Evolutionary conservation across 2,888 invertebrate species (phyloP), one percentile per base, ranked within the genome.

Genomic region (Cerastoderma edule): DNA sequence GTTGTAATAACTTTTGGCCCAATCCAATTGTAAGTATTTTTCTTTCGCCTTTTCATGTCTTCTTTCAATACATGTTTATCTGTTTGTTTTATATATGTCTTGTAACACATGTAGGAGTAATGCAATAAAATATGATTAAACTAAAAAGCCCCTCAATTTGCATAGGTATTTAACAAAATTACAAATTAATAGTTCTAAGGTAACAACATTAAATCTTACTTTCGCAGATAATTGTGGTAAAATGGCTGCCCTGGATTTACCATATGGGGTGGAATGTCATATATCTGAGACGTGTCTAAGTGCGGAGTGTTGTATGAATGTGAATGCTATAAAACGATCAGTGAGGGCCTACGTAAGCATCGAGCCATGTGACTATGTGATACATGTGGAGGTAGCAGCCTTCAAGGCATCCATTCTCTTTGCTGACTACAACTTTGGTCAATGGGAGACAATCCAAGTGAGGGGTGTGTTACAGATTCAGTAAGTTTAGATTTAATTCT

Each of bases 251-350:
- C 33, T 60, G 2, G 22, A 22, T 19, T 27, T 60, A 13, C 60
- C 60, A 19, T 60, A 27, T 39, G 60, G 60, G 13, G 33, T 33
- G 13, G 60, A 60, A 39, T 60, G 60, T 32, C 35, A 39, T 19
- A 28, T 60, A 4, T 35, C 39, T 35, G 60, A 39, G 33, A 39
- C 60, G 1, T 60, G 60, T 60, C 27, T 60, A 39, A 22, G 27
- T 16, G 60, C 39, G 24, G 80, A 85, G 27, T 85, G 85, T 39
- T 85, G 85, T 72, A 35, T 84, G 19, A 24, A 68, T 19, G 71
- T 83, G 19, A 56, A 74, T 19, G 30, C 66, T 0, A 30, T 82
- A 13, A 66, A 75, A 13, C 69, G 64, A 28, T 75, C 75, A 24
- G 68, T 85, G 24, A 69, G 77, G 13, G 66, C 68, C 16, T 65